Evolutionary conservation across 2,797 vertebrate species (phyloP).

Genomic region (Rhinatrema bivittatum): DNA sequence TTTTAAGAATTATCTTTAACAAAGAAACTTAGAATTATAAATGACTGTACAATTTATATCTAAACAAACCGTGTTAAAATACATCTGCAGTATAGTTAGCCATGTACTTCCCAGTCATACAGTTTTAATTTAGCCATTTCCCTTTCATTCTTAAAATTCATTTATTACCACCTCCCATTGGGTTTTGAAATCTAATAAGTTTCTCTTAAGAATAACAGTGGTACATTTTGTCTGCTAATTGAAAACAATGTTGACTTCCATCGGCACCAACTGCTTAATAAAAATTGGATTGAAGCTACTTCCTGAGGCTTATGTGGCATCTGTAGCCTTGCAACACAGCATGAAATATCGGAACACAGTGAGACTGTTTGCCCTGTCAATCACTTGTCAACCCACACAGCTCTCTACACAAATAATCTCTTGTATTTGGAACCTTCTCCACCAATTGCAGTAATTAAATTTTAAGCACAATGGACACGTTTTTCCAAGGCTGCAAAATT

Average conservation of each 20-base stretch:
- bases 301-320: constrained; percentile 32
- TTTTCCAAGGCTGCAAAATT: constrained; percentile 33
- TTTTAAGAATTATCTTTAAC: too few relatives aligned
- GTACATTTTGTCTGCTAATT: constrained; percentile 12
- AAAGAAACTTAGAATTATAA: too few relatives aligned
- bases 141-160: too few relatives aligned
- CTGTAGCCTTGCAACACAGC: constrained; percentile 25
- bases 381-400: constrained; percentile 48
- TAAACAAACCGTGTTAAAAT: too few relatives aligned
- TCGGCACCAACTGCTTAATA: constrained; percentile 35
- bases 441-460: constrained; percentile 38
- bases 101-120: too few relatives aligned
- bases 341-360: constrained; percentile 38
- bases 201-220: background rate
- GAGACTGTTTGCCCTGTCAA: constrained; percentile 53
- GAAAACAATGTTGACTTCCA: constrained; percentile 24
- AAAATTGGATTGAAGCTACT: constrained; percentile 38
- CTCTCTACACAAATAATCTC: constrained; percentile 45
- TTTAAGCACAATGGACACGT: constrained; percentile 39
- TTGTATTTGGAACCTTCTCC: constrained; percentile 30
- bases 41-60: too few relatives aligned
- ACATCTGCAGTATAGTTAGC: too few relatives aligned
- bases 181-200: too few relatives aligned
- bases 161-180: too few relatives aligned
- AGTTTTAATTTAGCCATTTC: too few relatives aligned